Evolutionary conservation across 35 echinoderm and acorn worm genomes (phyloP).

Genomic region (Hemicentrotus pulcherrimus): DNA sequence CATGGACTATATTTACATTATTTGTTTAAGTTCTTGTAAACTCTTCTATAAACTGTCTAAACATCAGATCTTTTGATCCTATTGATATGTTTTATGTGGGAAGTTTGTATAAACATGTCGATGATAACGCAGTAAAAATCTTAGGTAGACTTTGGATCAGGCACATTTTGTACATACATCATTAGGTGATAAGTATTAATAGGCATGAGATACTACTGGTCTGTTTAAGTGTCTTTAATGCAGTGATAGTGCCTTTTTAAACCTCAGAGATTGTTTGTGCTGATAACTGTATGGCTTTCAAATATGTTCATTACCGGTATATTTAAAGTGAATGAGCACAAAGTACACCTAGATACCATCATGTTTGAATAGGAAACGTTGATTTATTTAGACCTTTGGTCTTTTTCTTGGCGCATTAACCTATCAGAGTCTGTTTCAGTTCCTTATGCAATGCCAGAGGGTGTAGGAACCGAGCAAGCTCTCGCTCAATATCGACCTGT

Average conservation of each 20-base stretch:
- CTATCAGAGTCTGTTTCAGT: background rate
- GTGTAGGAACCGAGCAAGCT: background rate
- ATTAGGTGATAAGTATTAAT: no score
- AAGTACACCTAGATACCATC: background rate
- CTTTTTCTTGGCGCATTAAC: background rate
- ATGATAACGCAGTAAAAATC: no score
- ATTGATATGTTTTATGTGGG: no score
- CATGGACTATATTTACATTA: no score
- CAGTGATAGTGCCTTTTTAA: no score
- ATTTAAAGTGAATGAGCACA: background rate
- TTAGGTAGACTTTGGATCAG: no score
- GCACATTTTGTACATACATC: no score
- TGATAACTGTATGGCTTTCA: background rate
- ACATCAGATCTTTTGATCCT: no score
- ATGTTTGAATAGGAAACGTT: background rate
- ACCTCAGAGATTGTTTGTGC: background rate
- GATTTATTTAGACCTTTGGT: background rate
- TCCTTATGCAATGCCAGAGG: background rate
- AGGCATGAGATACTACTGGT: no score
- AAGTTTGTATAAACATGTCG: background rate
- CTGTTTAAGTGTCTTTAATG: no score
- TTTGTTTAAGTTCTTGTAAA: no score
- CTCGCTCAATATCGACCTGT: background rate
- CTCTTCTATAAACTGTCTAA: no score
- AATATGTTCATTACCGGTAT: background rate